These are phyloP conservation scores for Oenanthe oenanthe DNA, from an alignment of 2,113 vertebrate species.

Conservation along the genomic window DNA sequence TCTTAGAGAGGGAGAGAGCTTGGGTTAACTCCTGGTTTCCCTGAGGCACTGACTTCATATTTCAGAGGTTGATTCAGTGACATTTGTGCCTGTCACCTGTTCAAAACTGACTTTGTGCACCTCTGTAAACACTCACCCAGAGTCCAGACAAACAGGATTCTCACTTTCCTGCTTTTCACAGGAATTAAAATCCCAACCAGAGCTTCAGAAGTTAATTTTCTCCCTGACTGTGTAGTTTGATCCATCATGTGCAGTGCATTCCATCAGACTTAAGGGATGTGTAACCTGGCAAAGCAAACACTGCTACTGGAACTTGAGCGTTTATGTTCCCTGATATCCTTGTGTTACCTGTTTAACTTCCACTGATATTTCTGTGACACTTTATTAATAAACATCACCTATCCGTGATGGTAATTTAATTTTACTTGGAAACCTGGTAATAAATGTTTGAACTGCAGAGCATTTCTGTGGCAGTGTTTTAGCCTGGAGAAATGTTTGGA, in stretches of 20 bases:
- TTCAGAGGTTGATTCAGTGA: neutral
- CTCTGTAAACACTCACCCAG: neutral
- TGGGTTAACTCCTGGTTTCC: neutral
- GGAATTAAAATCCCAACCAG: neutral
- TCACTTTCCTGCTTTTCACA: neutral
- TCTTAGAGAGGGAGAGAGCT: neutral
- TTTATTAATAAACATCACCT: conserved; percentile 39
- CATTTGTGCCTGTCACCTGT: neutral
- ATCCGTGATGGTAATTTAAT: neutral
- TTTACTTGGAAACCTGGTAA: conserved; percentile 22
- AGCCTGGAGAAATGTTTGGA: conserved; percentile 19
- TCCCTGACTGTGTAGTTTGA: neutral
- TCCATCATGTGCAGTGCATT: neutral
- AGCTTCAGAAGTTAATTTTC: conserved; percentile 40
- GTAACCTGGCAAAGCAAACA: conserved; percentile 19
- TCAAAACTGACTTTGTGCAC: neutral
- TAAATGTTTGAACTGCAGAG: conserved; percentile 4
- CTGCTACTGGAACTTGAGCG: conserved; percentile 9
- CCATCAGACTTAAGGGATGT: neutral
- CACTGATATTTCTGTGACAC: conserved; percentile 22
- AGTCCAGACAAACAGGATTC: neutral
- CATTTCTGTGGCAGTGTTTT: neutral
- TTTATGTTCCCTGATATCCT: conserved; percentile 29
- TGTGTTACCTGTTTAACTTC: conserved; percentile 53
- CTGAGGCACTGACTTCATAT: neutral